These are phyloP conservation scores for Xiphophorus couchianus DNA, from an alignment of 2,113 vertebrate species.

Conservation along the genomic window DNA sequence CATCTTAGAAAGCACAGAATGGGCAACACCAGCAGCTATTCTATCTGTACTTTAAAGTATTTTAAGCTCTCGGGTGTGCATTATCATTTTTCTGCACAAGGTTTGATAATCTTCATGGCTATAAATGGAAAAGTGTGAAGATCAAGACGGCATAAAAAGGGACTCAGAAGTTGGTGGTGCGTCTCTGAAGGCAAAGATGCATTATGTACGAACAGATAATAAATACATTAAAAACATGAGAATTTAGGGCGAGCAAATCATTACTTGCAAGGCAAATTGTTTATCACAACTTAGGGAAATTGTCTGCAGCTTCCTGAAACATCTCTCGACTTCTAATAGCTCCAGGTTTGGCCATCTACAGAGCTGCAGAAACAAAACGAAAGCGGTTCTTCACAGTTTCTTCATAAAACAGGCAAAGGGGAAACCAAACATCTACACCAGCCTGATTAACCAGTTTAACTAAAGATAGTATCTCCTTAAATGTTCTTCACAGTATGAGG, in stretches of 20 bases:
- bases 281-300: constrained; percentile 46
- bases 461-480: no score
- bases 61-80: constrained; percentile 42
- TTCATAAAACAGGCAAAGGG: neutral
- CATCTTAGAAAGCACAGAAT: constrained; percentile 25
- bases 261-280: constrained; percentile 47
- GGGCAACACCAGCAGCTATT: constrained; percentile 29
- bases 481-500: no score
- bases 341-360: constrained; percentile 1
- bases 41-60: constrained; percentile 15
- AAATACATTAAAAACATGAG: constrained; percentile 52
- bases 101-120: constrained; percentile 61
- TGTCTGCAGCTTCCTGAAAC: constrained; percentile 38
- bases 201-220: constrained; percentile 61
- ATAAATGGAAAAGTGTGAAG: constrained; percentile 60
- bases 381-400: neutral
- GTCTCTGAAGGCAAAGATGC: constrained; percentile 42
- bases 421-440: no score
- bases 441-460: no score
- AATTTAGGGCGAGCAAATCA: constrained; percentile 57
- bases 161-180: constrained; percentile 48
- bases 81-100: constrained; percentile 48
- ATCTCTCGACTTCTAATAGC: constrained; percentile 4
- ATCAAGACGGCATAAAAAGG: constrained; percentile 39
- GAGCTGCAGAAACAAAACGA: neutral